These are phyloP conservation scores for Dasypolia templi DNA, from an alignment of 2,888 invertebrate genomes.

Conservation along the genomic window DNA sequence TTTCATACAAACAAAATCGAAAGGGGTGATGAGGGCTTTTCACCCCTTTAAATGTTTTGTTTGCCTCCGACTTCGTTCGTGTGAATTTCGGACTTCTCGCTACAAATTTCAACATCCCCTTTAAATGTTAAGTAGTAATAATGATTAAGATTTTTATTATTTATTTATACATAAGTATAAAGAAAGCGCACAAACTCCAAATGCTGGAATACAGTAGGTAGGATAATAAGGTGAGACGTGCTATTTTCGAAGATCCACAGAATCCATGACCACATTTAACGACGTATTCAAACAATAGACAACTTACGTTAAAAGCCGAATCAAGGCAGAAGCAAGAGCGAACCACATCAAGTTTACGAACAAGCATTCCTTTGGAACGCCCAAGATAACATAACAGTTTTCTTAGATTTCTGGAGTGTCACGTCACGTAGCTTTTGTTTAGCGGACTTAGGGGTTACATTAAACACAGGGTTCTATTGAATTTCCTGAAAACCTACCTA, in stretches of 20 bases:
- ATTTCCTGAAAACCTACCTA: not conserved
- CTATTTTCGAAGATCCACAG: not conserved
- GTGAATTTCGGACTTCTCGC: no score
- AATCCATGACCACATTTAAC: slow-evolving; percentile 3
- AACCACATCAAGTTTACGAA: slow-evolving; percentile 1
- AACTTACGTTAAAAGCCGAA: slow-evolving; percentile 9
- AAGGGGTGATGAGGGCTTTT: no score
- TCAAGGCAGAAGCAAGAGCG: slow-evolving; percentile 8
- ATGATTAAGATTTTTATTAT: no score
- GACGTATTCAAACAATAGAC: slow-evolving; percentile 6
- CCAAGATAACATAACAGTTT: not conserved
- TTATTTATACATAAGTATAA: no score
- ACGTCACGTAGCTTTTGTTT: not conserved
- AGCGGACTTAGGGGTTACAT: not conserved
- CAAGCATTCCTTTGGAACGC: not conserved
- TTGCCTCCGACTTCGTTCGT: no score
- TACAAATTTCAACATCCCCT: no score
- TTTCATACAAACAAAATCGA: no score
- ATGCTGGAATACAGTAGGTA: slow-evolving; percentile 74
- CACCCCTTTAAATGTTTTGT: no score
- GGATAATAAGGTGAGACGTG: slow-evolving; percentile 27
- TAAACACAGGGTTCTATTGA: not conserved
- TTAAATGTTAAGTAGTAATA: no score
- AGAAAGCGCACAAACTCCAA: slow-evolving; percentile 72
- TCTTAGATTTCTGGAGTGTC: not conserved